Evolutionary conservation across 2,113 vertebrate species (phyloP), one percentile per base, ranked within the genome.

Genomic region (Microtus oregoni): DNA sequence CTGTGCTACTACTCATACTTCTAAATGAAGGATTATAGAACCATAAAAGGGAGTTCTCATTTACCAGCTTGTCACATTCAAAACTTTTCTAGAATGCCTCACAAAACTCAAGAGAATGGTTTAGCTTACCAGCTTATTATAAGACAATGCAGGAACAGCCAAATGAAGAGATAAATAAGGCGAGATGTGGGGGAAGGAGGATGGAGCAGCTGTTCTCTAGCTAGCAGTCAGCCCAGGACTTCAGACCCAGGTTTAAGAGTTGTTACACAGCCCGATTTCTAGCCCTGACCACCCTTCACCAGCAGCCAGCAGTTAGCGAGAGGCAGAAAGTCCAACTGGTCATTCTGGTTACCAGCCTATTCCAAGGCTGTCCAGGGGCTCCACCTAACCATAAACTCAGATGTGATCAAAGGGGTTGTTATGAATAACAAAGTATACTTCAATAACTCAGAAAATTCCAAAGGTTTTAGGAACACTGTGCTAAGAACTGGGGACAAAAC

Each of bases 381-480:
- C 82, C 82, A 86, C 47, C 41, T 78, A 68, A 93, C 63, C 63
- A 68, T 55, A 52, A 81, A 91, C 61, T 86, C 55, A 86, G 79
- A 92, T 50, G 22, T 75, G 44, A 92, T 52, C 47, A 38, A 87
- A 26, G 17, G 47, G 26, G 38, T 14, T 68, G 50, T 72, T 82
- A 72, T 38, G 15, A 82, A 41, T 44, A 91, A 87, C 20, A 87
- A 87, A 70, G 65, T 26, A 68, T 13, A 68, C 28, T 41, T 61
- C 73, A 35, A 78, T 77, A 67, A 87, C 73, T 87, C 73, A 93
- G 83, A 44, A 87, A 93, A 93, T 93, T 93, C 83, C 83, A 87
- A 68, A 68, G 61, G 35, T 77, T 92, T 85, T 86, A 75, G 55
- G 38, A 86, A 73, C 32, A 26, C 44, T 68, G 44, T 50, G 13